phyloP scores from a whole-genome alignment of 1,140 invertebrate genomes.

The Pseudobourletiella spinata region DNA sequence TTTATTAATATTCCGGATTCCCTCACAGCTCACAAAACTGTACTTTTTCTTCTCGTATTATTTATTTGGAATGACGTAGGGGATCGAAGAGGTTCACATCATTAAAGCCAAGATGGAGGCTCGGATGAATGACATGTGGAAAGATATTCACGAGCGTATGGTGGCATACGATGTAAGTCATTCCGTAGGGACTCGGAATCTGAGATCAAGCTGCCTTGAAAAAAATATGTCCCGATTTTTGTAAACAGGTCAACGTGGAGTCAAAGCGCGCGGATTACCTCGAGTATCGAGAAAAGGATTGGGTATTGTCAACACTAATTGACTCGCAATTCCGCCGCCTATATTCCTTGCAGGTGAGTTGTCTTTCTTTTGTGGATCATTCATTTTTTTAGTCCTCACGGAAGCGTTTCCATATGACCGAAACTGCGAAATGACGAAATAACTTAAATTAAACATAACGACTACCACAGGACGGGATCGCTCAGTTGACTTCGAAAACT shows the following conservation, averaged over 20 bases:
- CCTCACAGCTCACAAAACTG: no score
- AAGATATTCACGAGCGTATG: slow-evolving; percentile 14
- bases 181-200: no score
- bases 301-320: slow-evolving; percentile 4
- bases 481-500: background rate
- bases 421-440: no score
- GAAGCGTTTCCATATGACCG: no score
- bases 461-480: slow-evolving; percentile 9
- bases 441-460: background rate
- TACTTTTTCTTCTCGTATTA: no score
- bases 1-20: background rate
- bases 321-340: slow-evolving; percentile 19
- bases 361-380: background rate
- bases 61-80: background rate
- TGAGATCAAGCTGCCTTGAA: no score
- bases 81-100: slow-evolving; percentile 13
- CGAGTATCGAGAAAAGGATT: slow-evolving; percentile 15
- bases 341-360: slow-evolving; percentile 5
- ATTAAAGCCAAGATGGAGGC: slow-evolving; percentile 14
- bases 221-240: no score
- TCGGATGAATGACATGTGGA: slow-evolving; percentile 16
- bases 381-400: no score
- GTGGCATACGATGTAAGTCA: slow-evolving; percentile 23
- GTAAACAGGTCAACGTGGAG: background rate
- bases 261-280: slow-evolving; percentile 4